phyloP scores from a whole-genome alignment of 2,888 invertebrate genomes.

The Rhyacophila evoluta region DNA sequence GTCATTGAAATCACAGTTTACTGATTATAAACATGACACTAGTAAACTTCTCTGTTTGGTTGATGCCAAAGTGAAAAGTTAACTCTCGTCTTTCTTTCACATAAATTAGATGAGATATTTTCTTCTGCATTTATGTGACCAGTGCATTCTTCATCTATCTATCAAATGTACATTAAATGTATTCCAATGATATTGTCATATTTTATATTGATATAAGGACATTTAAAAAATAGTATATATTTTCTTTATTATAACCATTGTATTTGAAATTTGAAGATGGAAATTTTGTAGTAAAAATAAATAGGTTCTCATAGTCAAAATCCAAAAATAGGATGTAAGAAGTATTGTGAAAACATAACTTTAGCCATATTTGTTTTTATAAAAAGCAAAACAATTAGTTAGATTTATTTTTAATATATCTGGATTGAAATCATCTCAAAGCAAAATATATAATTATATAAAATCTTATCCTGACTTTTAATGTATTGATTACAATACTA shows the following conservation, averaged over 20 bases:
- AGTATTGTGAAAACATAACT: constrained; percentile 8
- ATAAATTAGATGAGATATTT: too few relatives aligned
- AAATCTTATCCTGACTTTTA: background rate
- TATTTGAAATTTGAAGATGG: constrained; percentile 22
- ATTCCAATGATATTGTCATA: too few relatives aligned
- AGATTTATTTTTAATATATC: constrained; percentile 1
- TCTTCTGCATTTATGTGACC: too few relatives aligned
- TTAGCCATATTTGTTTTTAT: constrained; percentile 22
- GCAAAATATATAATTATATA: constrained; percentile 6
- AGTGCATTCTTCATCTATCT: background rate
- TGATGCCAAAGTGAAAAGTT: too few relatives aligned
- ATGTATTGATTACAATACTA: background rate
- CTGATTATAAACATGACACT: too few relatives aligned
- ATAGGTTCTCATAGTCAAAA: constrained; percentile 22
- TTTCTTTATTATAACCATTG: background rate
- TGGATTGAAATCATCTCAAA: background rate
- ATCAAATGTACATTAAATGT: too few relatives aligned
- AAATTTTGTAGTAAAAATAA: background rate
- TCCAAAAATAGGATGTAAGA: constrained; percentile 18
- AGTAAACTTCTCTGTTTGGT: too few relatives aligned
- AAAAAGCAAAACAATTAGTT: constrained; percentile 6
- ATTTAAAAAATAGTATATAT: background rate
- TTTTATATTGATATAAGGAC: too few relatives aligned
- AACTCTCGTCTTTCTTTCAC: too few relatives aligned
- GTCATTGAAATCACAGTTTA: too few relatives aligned